Evolutionary conservation across 2,113 vertebrate genomes (phyloP), one percentile per base, ranked within the genome.

Genomic region (Cervus canadensis): DNA sequence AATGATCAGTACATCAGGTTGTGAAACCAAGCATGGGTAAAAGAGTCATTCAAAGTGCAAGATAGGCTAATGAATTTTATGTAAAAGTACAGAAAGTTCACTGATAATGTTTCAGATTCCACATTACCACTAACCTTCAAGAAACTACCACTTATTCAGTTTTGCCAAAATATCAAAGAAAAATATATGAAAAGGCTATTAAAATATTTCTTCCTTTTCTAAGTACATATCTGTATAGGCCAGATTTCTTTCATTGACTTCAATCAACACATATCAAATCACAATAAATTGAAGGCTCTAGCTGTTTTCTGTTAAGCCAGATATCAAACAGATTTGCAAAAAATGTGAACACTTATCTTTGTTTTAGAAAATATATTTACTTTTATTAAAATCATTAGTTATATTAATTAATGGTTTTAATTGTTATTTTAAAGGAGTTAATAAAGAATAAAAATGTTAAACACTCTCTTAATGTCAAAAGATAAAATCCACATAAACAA

Each of bases 321-420:
- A 78, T 56, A 92, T 23, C 67, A 94, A 95, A 91, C 36, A 89
- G 45, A 81, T 78, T 95, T 89, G 26, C 45, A 48, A 62, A 96
- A 95, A 36, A 87, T 11, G 23, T 90, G 71, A 92, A 98, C 83
- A 56, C 26, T 91, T 60, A 90, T 74, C 62, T 89, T 56, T 92
- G 43, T 86, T 94, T 89, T 91, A 59, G 59, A 95, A 96, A 96
- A 96, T 40, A 67, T 8, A 85, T 28, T 71, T 95, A 67, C 95
- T 92, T 93, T 94, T 82, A 78, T 94, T 74, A 71, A 92, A 92
- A 71, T 11, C 17, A 19, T 71, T 87, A 92, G 64, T 94, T 93
- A 48, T 60, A 88, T 67, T 87, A 76, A 85, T 14, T 17, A 95
- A 94, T 83, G n/a, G 10, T 54, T 95, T 91, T 59, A 84, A 79